A percentile compares a stretch with the other conserved stretches of the same genome.
Conservation (phyloP, 1,140 invertebrate species). For the Dendroctonus ponderosae region DNA sequence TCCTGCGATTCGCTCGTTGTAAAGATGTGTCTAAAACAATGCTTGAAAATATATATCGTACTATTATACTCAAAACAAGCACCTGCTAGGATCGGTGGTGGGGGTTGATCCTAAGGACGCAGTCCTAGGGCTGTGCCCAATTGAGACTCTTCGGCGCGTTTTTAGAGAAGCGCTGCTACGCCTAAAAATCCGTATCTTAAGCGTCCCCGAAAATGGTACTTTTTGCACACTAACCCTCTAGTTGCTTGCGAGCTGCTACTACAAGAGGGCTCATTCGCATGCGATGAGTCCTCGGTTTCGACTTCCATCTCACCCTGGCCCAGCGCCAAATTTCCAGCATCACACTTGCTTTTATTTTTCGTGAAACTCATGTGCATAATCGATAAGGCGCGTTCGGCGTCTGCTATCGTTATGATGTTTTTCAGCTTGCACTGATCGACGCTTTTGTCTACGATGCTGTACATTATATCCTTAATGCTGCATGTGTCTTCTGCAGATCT, state of each 20-base stretch:
- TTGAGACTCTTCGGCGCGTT: no score
- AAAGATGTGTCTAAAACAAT: conserved; percentile 3
- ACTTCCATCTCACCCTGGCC: no score
- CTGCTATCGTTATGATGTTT: conserved; percentile 51
- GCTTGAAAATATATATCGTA: conserved; percentile 1
- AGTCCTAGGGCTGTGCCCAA: conserved; percentile 1
- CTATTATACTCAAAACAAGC: background rate
- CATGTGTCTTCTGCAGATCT: conserved; percentile 25
- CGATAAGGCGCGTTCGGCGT: conserved; percentile 57
- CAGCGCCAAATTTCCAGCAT: conserved; percentile 14
- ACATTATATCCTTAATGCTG: conserved; percentile 44
- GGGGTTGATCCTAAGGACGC: conserved; percentile 23
- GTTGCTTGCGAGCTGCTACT: conserved; percentile 11
- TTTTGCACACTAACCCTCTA: conserved; percentile 3
- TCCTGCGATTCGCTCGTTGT: conserved; percentile 37
- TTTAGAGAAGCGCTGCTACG: no score
- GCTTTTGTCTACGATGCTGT: conserved; percentile 53
- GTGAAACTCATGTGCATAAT: conserved; percentile 57
- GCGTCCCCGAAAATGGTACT: background rate
- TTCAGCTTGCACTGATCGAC: conserved; percentile 52
- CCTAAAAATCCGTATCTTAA: background rate
- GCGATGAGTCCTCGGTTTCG: no score
- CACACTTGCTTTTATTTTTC: conserved; percentile 48
- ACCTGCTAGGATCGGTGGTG: conserved; percentile 17
- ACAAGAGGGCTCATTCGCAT: conserved; percentile 12